These are phyloP conservation scores for Syngnathoides biaculeatus DNA, from an alignment of 2,113 vertebrate species.

Conservation along the genomic window DNA sequence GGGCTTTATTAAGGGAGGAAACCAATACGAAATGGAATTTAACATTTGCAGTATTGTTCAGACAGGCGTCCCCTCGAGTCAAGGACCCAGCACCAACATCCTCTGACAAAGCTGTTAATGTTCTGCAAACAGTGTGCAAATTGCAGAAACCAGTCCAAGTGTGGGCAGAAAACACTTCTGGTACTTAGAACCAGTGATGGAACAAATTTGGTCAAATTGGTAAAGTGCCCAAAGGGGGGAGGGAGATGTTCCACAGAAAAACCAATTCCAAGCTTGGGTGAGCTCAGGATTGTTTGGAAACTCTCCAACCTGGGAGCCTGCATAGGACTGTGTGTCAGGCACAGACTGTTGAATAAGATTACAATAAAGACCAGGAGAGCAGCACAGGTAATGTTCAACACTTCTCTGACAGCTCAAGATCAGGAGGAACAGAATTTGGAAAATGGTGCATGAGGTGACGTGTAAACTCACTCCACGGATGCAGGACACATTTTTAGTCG, in stretches of 20 bases:
- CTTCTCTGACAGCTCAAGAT: constrained; percentile 48
- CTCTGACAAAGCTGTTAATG: constrained; percentile 74
- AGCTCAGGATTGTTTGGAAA: constrained; percentile 84
- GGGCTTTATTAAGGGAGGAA: constrained; percentile 2
- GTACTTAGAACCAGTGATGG: constrained; percentile 80
- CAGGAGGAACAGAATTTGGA: constrained; percentile 37
- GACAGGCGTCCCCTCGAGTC: constrained; percentile 19
- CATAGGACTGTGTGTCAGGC: constrained; percentile 75
- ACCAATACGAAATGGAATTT: constrained; percentile 11
- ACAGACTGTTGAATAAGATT: constrained; percentile 84
- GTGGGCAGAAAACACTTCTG: constrained; percentile 77
- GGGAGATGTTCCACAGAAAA: constrained; percentile 83
- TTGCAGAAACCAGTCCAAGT: constrained; percentile 72
- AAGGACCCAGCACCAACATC: constrained; percentile 28
- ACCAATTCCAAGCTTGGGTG: constrained; percentile 85
- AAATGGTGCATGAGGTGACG: constrained; percentile 51
- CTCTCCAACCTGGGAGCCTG: constrained; percentile 77
- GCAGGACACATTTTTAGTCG: constrained; percentile 40
- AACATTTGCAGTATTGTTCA: constrained; percentile 22
- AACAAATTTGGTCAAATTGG: constrained; percentile 86
- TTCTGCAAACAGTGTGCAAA: constrained; percentile 77
- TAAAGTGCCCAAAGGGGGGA: constrained; percentile 83
- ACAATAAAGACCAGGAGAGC: constrained; percentile 74
- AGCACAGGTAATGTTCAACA: constrained; percentile 59
- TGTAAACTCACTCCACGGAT: constrained; percentile 54